These are phyloP conservation scores for Calephelis perditalis DNA, from an alignment of 2,888 invertebrate genomes.

Conservation along the genomic window DNA sequence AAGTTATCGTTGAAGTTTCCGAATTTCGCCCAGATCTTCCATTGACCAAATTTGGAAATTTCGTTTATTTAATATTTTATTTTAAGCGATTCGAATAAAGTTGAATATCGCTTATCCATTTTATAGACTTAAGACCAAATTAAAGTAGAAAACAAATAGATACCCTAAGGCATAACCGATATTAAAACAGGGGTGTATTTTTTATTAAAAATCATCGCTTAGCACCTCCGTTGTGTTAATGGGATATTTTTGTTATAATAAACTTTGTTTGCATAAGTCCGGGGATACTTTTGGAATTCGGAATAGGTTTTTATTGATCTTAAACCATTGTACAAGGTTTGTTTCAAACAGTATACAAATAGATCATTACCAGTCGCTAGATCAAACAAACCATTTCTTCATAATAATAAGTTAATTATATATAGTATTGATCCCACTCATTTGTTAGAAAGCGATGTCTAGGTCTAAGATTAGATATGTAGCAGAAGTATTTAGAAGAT, in stretches of 20 bases:
- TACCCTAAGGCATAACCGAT: constrained; percentile 53
- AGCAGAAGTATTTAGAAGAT: too few species aligned
- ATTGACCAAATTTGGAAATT: background rate
- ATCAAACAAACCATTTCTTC: too few species aligned
- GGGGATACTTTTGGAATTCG: background rate
- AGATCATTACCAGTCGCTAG: too few species aligned
- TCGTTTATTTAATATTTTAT: background rate
- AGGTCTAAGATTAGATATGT: too few species aligned
- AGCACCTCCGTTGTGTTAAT: constrained; percentile 38
- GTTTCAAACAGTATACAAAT: too few species aligned
- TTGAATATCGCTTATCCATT: background rate
- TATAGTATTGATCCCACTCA: too few species aligned
- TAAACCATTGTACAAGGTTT: constrained; percentile 15
- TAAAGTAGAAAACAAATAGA: constrained; percentile 30
- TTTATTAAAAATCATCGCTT: constrained; percentile 71
- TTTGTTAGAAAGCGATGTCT: too few species aligned
- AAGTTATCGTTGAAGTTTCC: background rate
- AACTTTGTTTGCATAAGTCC: constrained; percentile 29
- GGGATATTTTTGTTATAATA: constrained; percentile 32
- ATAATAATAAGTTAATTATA: too few species aligned
- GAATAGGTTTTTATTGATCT: constrained; percentile 13
- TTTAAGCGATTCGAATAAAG: background rate
- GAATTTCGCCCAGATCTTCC: background rate
- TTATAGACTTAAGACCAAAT: constrained; percentile 23
- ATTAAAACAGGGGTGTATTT: constrained; percentile 56